Conservation (phyloP, 2,797 vertebrate genomes). For the Tokudaia muenninki region DNA sequence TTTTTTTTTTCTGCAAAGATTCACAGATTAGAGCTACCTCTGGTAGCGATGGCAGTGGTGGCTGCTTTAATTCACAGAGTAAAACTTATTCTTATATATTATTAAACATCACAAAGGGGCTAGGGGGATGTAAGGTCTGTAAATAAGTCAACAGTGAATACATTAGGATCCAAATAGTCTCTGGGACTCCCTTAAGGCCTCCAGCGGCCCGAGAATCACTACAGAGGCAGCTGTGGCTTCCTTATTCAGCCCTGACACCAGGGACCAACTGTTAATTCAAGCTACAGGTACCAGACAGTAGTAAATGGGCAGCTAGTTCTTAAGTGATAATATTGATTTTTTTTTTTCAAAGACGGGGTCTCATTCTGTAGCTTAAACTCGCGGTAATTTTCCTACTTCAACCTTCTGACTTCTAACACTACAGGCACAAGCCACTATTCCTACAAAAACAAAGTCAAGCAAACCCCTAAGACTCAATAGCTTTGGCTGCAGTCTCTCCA, state of each 20-base stretch:
- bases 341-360: neutral
- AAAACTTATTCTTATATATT: conserved; percentile 69
- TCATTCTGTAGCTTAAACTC: neutral
- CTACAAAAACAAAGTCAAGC: neutral
- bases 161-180: conserved; percentile 77
- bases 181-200: conserved; percentile 73
- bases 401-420: neutral
- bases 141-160: conserved; percentile 84
- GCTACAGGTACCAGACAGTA: conserved; percentile 70
- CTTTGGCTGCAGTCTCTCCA: conserved; percentile 18
- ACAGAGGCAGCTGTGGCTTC: conserved; percentile 81
- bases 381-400: neutral
- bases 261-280: conserved; percentile 82
- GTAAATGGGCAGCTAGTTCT: conserved; percentile 76
- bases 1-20: conserved; percentile 27
- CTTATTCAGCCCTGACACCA: conserved; percentile 66
- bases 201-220: conserved; percentile 73
- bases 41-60: neutral
- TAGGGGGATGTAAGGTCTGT: conserved; percentile 48
- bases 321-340: conserved; percentile 78
- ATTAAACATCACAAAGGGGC: conserved; percentile 56
- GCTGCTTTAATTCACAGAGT: conserved; percentile 57
- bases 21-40: conserved; percentile 16
- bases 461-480: conserved; percentile 43
- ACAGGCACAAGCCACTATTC: neutral